Base-by-base conservation (phyloP, 2,797 vertebrate genomes). In the Sebastes diaconus region DNA sequence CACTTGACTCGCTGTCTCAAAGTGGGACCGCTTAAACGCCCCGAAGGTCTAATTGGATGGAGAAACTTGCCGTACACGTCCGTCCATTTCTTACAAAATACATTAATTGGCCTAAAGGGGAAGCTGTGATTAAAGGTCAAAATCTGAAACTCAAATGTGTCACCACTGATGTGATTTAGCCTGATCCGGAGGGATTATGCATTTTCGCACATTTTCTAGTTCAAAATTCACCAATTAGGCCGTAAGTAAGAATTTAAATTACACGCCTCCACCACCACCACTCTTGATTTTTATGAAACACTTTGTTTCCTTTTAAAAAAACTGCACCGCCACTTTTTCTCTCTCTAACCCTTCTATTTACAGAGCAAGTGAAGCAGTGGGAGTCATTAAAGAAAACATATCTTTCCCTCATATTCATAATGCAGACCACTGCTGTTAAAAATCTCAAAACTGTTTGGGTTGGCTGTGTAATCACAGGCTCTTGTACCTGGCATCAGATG, bases 401-500 rank as follows among this genome's bases (percentile, higher is more conserved):
- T 74, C 68, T 58, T 29, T 46, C 55, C 10, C 30, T 59, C 4
- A 1, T 67, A 8, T 34, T 8, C 50, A 60, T 42, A 54, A 73
- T 24, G 22, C 39, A 79, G 34, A 55, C 6, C 11, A 11, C 22
- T 29, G 64, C 25, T 25, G 64, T 30, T 70, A 27, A 76, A 86
- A 64, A 55, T 46, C 42, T 18, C 42, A 39, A 46, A 46, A 46
- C 42, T 16, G 66, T 75, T 84, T 69, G 63, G 61, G 75, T 81
- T 61, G 70, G 55, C n/a, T 24, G 25, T 64, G 61, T 64, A 67
- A 73, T 79, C 14, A 2, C 57, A 74, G 52, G 30, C 78, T 80
- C 66, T 39, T 75, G 78, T 70, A 80, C 78, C 79, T 73, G 75
- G 75, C 68, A 75, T 80, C 77, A 64, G 22, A 84, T 57, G 7